A percentile compares a stretch with the other conserved stretches of the same genome.
phyloP scores from a whole-genome alignment of 2,888 invertebrate genomes.

The Thera britannica region DNA sequence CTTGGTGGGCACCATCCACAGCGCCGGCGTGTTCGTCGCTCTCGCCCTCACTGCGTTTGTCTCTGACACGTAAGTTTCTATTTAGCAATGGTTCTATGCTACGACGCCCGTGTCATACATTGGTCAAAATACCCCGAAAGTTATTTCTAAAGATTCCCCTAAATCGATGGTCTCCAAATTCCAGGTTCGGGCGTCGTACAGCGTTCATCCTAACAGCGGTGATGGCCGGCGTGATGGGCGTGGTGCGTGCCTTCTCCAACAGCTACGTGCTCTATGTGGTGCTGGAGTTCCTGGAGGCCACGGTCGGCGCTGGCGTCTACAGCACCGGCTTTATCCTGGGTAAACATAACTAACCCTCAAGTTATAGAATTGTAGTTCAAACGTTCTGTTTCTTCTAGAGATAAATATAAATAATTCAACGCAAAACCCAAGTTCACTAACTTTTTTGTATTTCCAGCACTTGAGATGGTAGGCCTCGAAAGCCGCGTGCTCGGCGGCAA shows the following conservation, averaged over 20 bases:
- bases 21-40: constrained; percentile 81
- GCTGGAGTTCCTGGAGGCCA: constrained; percentile 70
- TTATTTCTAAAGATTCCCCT: too few species aligned
- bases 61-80: constrained; percentile 79
- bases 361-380: too few species aligned
- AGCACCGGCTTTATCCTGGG: constrained; percentile 79
- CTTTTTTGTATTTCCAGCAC: constrained; percentile 72
- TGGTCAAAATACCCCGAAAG: too few species aligned
- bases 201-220: constrained; percentile 84
- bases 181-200: constrained; percentile 84
- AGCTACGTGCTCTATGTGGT: constrained; percentile 63
- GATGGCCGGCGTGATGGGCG: constrained; percentile 80
- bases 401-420: background rate
- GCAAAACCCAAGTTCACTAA: background rate
- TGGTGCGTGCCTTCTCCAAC: constrained; percentile 59
- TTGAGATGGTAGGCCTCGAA: constrained; percentile 88
- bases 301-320: constrained; percentile 70
- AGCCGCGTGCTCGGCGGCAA: constrained; percentile 88
- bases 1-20: constrained; percentile 84
- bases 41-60: constrained; percentile 80
- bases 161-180: background rate
- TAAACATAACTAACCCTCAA: constrained; percentile 44
- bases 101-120: background rate
- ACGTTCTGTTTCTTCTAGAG: too few species aligned
- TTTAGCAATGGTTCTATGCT: background rate